Conservation (phyloP, 2,113 vertebrate species). For the Artemisiospiza belli region DNA sequence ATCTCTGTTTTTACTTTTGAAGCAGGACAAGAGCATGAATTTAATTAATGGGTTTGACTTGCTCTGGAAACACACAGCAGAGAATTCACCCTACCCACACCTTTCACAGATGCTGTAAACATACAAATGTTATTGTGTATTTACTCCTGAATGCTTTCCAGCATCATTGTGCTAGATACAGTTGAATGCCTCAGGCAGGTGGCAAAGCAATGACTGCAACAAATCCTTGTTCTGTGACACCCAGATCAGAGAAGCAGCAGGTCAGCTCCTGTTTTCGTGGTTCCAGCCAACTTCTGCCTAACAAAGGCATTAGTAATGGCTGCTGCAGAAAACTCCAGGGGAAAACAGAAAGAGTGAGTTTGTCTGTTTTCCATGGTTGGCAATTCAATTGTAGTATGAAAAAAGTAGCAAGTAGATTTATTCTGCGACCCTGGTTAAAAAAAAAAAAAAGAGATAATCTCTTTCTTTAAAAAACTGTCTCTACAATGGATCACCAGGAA, state of each 20-base stretch:
- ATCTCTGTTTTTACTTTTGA: slow-evolving; percentile 5
- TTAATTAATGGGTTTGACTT: slow-evolving; percentile 52
- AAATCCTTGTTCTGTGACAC: slow-evolving; percentile 13
- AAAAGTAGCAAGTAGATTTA: not conserved
- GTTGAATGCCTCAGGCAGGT: slow-evolving; percentile 22
- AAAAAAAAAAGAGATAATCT: not conserved
- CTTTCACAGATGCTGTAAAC: slow-evolving; percentile 30
- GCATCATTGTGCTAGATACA: slow-evolving; percentile 1
- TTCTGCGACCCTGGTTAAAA: not conserved
- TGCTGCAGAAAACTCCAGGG: not conserved
- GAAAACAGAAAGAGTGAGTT: not conserved
- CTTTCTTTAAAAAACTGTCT: not conserved
- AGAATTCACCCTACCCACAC: not conserved
- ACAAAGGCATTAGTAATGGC: not conserved
- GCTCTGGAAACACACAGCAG: slow-evolving; percentile 17
- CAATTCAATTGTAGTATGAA: not conserved
- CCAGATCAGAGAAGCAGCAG: not conserved
- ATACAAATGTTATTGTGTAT: slow-evolving; percentile 14
- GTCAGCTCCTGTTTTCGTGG: not conserved
- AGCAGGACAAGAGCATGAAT: slow-evolving; percentile 17
- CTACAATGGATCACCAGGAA: not conserved
- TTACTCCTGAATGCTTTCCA: not conserved
- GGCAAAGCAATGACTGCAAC: not conserved
- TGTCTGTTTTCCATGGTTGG: not conserved
- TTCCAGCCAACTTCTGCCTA: not conserved